Percentiles rank a stretch among this genome's conserved stretches.
These are phyloP conservation scores for Ecliptopera silaceata DNA, from an alignment of 2,888 invertebrate genomes.

Conservation along the genomic window DNA sequence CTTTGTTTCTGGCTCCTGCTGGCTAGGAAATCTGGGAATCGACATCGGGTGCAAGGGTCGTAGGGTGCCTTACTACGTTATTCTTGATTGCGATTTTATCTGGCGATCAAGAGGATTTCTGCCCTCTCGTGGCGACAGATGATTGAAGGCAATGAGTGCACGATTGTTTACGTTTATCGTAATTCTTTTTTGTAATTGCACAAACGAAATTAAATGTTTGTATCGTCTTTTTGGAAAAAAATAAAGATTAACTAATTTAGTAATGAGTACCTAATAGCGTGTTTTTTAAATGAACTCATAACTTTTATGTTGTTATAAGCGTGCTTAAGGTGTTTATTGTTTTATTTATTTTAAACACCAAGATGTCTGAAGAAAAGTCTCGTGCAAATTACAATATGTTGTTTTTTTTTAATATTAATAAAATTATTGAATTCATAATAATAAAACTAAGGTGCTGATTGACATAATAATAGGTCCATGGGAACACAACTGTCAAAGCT, in stretches of 20 bases:
- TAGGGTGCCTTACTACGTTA: conserved; percentile 52
- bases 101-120: conserved; percentile 68
- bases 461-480: conserved; percentile 41
- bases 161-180: conserved; percentile 45
- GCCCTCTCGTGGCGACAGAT: conserved; percentile 49
- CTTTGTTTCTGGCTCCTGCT: conserved; percentile 73
- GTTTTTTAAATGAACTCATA: too few relatives aligned
- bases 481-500: conserved; percentile 67
- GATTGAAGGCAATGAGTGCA: conserved; percentile 34
- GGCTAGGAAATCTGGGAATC: conserved; percentile 77
- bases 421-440: conserved; percentile 20
- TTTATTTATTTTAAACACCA: too few relatives aligned
- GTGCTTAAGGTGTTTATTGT: too few relatives aligned
- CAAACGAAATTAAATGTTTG: not conserved
- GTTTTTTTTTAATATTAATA: not conserved
- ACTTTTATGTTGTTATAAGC: too few relatives aligned
- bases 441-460: conserved; percentile 36
- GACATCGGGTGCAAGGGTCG: conserved; percentile 68
- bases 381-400: too few relatives aligned
- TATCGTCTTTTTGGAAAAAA: not conserved
- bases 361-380: too few relatives aligned
- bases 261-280: too few relatives aligned
- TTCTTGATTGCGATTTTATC: conserved; percentile 81
- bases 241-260: too few relatives aligned
- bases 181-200: conserved; percentile 8